Conservation (phyloP, 2,797 vertebrate genomes). For the Stomatorhinus walkeri region DNA sequence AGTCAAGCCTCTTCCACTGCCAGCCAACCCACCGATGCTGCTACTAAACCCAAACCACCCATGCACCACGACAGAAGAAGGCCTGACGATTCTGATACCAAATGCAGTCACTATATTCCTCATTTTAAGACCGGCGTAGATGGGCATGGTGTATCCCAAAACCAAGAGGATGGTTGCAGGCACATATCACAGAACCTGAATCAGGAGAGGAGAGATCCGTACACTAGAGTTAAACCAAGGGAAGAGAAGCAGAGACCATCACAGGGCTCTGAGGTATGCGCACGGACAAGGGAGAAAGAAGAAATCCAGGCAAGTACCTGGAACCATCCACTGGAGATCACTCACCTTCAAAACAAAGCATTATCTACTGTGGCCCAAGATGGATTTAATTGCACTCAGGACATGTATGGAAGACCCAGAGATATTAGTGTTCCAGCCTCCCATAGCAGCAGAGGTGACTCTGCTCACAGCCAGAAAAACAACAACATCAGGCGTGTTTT, state of each 20-base stretch:
- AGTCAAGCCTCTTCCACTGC: conserved; percentile 44
- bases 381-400: conserved; percentile 31
- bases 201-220: conserved; percentile 42
- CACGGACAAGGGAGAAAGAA: conserved; percentile 41
- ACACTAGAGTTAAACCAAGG: conserved; percentile 43
- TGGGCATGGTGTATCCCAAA: conserved; percentile 30
- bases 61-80: conserved; percentile 44
- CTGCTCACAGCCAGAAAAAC: conserved; percentile 37
- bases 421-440: conserved; percentile 30
- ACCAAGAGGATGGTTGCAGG: conserved; percentile 36
- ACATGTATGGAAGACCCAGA: conserved; percentile 15
- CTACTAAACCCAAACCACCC: conserved; percentile 44
- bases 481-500: conserved; percentile 38
- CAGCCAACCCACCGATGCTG: conserved; percentile 33
- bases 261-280: conserved; percentile 32
- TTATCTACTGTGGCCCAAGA: conserved; percentile 47
- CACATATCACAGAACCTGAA: conserved; percentile 32
- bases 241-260: conserved; percentile 44
- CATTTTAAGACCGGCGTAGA: conserved; percentile 42
- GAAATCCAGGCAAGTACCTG: conserved; percentile 38
- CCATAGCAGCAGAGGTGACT: conserved; percentile 38
- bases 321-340: conserved; percentile 40
- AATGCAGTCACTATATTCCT: conserved; percentile 49
- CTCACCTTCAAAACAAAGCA: conserved; percentile 48
- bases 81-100: conserved; percentile 46